These are phyloP conservation scores for Argentina silus DNA, from an alignment of 2,797 vertebrate species.

Conservation along the genomic window DNA sequence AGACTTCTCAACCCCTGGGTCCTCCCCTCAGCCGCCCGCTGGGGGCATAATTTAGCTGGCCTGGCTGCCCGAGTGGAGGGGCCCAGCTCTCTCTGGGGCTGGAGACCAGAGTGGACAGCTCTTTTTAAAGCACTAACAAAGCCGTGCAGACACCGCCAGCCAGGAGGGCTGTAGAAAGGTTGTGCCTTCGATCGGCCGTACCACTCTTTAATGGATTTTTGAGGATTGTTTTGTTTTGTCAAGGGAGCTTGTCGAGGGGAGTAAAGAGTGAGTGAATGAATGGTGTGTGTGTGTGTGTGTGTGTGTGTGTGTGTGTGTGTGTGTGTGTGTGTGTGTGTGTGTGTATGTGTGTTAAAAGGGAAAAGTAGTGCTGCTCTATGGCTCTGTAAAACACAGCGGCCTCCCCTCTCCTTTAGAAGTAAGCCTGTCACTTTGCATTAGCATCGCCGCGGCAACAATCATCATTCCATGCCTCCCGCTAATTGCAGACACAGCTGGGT, in stretches of 20 bases:
- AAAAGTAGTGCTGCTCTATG: conserved; percentile 62
- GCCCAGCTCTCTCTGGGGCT: neutral
- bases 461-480: conserved; percentile 99
- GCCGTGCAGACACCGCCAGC: conserved; percentile 62
- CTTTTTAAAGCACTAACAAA: conserved; percentile 42
- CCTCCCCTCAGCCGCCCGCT: conserved; percentile 82
- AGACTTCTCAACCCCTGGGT: conserved; percentile 89
- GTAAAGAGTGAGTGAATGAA: neutral
- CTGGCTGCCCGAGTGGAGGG: conserved; percentile 81
- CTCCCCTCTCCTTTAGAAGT: conserved; percentile 82
- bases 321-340: conserved; percentile 1
- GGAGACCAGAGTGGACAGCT: conserved; percentile 31
- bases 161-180: conserved; percentile 69
- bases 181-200: conserved; percentile 70
- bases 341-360: neutral
- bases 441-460: conserved; percentile 96
- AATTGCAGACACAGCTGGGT: conserved; percentile 99
- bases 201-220: conserved; percentile 75
- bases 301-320: neutral
- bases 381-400: conserved; percentile 39
- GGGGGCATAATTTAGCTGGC: conserved; percentile 86
- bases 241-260: conserved; percentile 20
- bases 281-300: neutral
- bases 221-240: conserved; percentile 50
- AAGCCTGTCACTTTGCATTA: conserved; percentile 98